A percentile compares a stretch with the other conserved stretches of the same genome.
Evolutionary conservation across 2,888 invertebrate genomes (phyloP).

Genomic region (Andrena praecox): DNA sequence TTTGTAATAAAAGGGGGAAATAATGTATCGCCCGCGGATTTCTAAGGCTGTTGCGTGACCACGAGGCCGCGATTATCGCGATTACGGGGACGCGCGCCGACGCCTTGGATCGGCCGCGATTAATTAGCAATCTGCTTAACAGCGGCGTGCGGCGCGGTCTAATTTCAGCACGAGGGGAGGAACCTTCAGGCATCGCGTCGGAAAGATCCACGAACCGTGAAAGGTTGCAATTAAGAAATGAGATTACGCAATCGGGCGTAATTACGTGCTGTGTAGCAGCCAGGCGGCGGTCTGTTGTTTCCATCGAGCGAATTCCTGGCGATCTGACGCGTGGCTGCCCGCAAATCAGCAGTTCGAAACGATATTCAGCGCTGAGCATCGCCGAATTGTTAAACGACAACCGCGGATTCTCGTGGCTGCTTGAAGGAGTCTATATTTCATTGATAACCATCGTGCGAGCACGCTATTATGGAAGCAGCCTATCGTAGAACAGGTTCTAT

Average conservation of each 20-base stretch:
- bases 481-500: too few species aligned
- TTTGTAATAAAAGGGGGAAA: slow-evolving; percentile 57
- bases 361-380: background rate
- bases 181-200: background rate
- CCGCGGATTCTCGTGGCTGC: too few species aligned
- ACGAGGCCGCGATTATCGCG: slow-evolving; percentile 68
- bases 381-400: background rate
- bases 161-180: slow-evolving; percentile 21
- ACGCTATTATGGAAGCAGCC: too few species aligned
- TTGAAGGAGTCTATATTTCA: too few species aligned
- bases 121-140: slow-evolving; percentile 62
- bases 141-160: slow-evolving; percentile 20
- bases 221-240: slow-evolving; percentile 42
- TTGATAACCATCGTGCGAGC: too few species aligned
- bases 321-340: background rate
- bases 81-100: slow-evolving; percentile 56
- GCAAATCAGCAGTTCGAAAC: background rate
- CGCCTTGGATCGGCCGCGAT: slow-evolving; percentile 40
- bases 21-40: slow-evolving; percentile 17
- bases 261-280: slow-evolving; percentile 11
- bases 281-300: background rate
- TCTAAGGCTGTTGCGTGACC: slow-evolving; percentile 68
- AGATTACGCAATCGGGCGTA: slow-evolving; percentile 22
- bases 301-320: slow-evolving; percentile 1
- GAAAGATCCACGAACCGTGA: slow-evolving; percentile 35